phyloP scores from a whole-genome alignment of 2,797 vertebrate genomes.

The Halcyon badia region DNA sequence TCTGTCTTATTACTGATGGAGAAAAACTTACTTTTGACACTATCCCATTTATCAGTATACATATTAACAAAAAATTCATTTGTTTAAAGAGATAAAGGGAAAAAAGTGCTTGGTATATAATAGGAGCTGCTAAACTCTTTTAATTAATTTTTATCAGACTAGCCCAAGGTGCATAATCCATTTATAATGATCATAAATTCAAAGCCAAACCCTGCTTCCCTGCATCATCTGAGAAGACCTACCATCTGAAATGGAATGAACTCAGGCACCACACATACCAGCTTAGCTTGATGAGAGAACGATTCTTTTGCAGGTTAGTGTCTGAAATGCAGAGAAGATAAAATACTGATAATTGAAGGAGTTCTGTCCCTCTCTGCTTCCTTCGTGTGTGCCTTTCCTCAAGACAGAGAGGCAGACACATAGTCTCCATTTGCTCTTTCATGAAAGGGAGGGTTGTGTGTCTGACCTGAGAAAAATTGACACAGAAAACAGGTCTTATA shows the following conservation, averaged over 20 bases:
- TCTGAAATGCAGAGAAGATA: background rate
- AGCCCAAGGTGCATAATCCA: background rate
- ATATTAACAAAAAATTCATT: background rate
- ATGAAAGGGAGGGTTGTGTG: background rate
- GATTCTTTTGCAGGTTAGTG: background rate
- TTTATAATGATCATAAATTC: background rate
- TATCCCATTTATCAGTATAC: background rate
- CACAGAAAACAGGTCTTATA: rapidly evolving
- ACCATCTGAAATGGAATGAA: background rate
- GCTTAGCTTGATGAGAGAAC: background rate
- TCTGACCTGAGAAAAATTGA: background rate
- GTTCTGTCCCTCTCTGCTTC: background rate
- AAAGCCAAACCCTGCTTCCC: background rate
- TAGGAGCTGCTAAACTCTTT: background rate
- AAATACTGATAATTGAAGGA: background rate
- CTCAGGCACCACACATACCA: background rate
- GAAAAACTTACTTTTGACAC: background rate
- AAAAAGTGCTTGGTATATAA: background rate
- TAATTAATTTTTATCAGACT: background rate
- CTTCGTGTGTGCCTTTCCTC: background rate
- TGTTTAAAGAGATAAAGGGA: background rate
- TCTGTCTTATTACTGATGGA: background rate
- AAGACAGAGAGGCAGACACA: background rate
- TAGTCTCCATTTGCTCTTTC: rapidly evolving
- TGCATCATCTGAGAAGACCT: background rate